A percentile compares a stretch with the other conserved stretches of the same genome.
Conservation (phyloP, 2,113 vertebrate genomes). For the Takifugu flavidus region DNA sequence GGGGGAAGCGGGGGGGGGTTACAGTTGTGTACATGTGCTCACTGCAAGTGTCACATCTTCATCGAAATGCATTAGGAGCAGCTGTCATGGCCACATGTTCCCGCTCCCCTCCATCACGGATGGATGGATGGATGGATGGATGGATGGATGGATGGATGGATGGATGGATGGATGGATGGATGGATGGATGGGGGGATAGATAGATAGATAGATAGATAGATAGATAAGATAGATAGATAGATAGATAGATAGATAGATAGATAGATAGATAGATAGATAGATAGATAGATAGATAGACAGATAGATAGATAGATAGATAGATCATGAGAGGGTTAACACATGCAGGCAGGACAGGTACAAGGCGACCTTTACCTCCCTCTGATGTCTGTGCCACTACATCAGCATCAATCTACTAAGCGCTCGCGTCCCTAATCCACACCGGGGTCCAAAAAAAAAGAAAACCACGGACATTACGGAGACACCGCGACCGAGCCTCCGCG, state of each 20-base stretch:
- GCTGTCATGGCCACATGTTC: slow-evolving; percentile 25
- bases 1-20: background rate
- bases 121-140: background rate
- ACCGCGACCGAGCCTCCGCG: no score
- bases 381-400: slow-evolving; percentile 32
- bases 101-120: slow-evolving; percentile 4
- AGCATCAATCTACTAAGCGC: background rate
- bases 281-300: no score
- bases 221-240: background rate
- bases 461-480: no score
- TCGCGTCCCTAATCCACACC: no score
- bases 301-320: no score
- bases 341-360: slow-evolving; percentile 60
- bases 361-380: slow-evolving; percentile 46
- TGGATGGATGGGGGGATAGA: background rate
- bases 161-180: background rate
- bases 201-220: background rate
- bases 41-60: slow-evolving; percentile 15
- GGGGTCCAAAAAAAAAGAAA: no score
- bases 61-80: slow-evolving; percentile 42
- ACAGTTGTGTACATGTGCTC: slow-evolving; percentile 30
- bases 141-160: background rate
- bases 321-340: background rate
- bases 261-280: no score
- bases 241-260: slow-evolving; percentile 3